Evolutionary conservation across 2,113 vertebrate genomes (phyloP), one percentile per base, ranked within the genome.

Genomic region (Seriola quinqueradiata): DNA sequence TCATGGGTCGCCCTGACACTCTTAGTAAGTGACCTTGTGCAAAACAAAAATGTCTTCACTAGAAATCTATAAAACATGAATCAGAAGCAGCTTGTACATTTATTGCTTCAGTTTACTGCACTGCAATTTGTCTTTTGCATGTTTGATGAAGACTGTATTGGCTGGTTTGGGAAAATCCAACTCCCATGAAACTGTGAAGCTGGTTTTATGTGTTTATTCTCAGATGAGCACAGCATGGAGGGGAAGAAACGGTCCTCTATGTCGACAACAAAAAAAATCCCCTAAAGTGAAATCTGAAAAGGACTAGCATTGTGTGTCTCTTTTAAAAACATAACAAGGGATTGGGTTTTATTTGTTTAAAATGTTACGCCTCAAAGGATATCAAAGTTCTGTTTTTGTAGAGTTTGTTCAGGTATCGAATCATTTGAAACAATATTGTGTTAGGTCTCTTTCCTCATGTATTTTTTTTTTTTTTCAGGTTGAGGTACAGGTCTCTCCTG

Each of bases 291-390:
- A 32, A 44, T 11, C n/a, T 32, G 83, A 52, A 6, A 59, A 50
- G 36, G 10, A 40, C 32, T 13, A 42, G 25, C 1, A 11, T 57
- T 36, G 23, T 8, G n/a, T 57, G 6, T 77, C 25, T 69, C 40
- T 69, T 81, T 3, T 57, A 14, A 76, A 84, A 90, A 82, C 34
- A 90, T 6, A 73, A 32, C 11, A 16, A 6, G 23, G 28, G 68
- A 13, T 88, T 11, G 3, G 28, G 72, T 88, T 87, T 73, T 85
- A 75, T 84, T 90, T 86, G 63, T 63, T 48, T 75, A n/a, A 72
- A 74, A 23, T 28, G 7, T 42, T 58, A 28, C 28, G 32, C 9
- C 5, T 3, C 17, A 28, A 64, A 17, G 17, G 50, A 57, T 48
- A 46, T 17, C 16, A 73, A 59, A 32, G 17, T 1, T 5, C 12